A percentile compares a stretch with the other conserved stretches of the same genome.
Conservation (phyloP, 2,888 invertebrate genomes). For the Agrotis segetum region DNA sequence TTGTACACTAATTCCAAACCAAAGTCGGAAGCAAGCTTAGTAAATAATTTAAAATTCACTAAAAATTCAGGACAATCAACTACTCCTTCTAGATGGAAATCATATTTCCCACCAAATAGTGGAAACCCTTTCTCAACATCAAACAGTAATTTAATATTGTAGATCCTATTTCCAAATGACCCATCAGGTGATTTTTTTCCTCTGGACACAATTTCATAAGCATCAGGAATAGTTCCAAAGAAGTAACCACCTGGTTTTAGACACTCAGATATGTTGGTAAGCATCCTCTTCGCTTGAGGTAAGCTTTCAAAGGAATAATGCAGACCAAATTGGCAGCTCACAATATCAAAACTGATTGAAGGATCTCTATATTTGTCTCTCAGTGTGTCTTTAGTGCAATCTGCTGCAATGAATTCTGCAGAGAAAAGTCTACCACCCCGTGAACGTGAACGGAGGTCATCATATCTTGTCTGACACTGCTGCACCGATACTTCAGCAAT, state of each 20-base stretch:
- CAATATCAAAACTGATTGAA: conserved; percentile 95
- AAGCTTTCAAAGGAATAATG: conserved; percentile 99
- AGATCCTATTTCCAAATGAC: conserved; percentile 95
- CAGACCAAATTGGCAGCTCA: conserved; percentile 99
- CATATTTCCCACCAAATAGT: conserved; percentile 98
- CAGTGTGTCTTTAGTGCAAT: conserved; percentile 96
- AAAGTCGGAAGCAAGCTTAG: conserved; percentile 93
- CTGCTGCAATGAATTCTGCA: conserved; percentile 97
- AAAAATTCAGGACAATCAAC: conserved; percentile 99
- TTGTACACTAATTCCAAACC: conserved; percentile 93
- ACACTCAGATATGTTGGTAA: conserved; percentile 97
- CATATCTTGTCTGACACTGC: conserved; percentile 96
- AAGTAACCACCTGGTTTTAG: conserved; percentile 98
- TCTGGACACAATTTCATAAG: conserved; percentile 96
- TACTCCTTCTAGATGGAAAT: conserved; percentile 98
- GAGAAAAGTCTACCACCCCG: conserved; percentile 91
- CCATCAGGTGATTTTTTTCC: conserved; percentile 90
- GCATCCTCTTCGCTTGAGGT: conserved; percentile 97
- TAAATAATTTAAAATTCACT: conserved; percentile 97
- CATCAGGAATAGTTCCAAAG: conserved; percentile 99
- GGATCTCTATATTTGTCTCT: conserved; percentile 95
- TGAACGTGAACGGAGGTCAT: conserved; percentile 91
- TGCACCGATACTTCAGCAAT: conserved; percentile 98
- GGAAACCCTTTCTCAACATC: conserved; percentile 93
- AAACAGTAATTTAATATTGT: conserved; percentile 93